Conservation (phyloP, 2,113 vertebrate genomes). For the Gymnorhina tibicen region DNA sequence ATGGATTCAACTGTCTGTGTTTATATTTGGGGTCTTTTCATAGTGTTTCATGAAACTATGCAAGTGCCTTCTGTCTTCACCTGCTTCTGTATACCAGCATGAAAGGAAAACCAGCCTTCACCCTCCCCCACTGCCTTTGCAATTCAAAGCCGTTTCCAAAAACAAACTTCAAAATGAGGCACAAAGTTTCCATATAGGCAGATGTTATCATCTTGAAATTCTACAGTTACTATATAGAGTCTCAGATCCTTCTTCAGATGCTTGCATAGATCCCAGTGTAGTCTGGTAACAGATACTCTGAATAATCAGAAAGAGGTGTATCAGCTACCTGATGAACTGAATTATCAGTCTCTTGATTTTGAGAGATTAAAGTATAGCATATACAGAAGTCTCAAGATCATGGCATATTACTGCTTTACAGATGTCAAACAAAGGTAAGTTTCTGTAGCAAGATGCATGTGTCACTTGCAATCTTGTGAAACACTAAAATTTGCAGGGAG, state of each 20-base stretch:
- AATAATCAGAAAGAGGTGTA: constrained; percentile 48
- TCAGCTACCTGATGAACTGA: constrained; percentile 20
- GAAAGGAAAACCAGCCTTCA: background rate
- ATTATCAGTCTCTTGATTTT: constrained; percentile 37
- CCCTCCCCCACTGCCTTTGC: background rate
- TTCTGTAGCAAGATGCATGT: background rate
- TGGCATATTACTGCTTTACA: background rate
- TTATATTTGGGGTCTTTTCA: background rate
- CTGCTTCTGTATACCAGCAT: background rate
- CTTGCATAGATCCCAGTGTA: constrained; percentile 34
- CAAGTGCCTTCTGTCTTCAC: background rate
- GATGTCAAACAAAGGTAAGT: background rate
- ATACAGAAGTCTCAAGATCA: background rate
- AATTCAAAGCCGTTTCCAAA: constrained; percentile 50
- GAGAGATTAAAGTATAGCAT: constrained; percentile 5
- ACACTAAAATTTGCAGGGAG: background rate
- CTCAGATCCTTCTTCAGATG: constrained; percentile 57
- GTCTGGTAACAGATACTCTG: constrained; percentile 55
- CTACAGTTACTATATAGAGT: constrained; percentile 58
- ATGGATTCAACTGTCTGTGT: background rate
- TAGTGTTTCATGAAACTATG: background rate
- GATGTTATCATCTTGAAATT: constrained; percentile 62
- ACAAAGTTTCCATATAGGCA: constrained; percentile 59
- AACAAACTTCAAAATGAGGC: constrained; percentile 42
- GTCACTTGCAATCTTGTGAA: background rate